Conservation (phyloP, 2,113 vertebrate species). For the Dermatemys mawii region DNA sequence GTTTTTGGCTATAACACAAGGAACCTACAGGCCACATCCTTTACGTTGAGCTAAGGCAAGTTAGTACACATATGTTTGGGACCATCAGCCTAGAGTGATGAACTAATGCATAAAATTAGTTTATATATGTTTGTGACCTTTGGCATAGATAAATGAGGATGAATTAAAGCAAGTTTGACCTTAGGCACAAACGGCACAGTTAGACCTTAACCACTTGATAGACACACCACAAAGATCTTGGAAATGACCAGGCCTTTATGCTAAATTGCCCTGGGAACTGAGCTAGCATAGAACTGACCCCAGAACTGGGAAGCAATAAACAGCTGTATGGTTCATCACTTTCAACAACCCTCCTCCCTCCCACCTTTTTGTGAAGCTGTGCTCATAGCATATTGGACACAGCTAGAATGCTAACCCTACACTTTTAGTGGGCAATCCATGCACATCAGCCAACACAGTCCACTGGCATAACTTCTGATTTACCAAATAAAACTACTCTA, state of each 20-base stretch:
- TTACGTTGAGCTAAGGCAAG: no score
- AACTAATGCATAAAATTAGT: no score
- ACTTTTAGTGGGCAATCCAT: conserved; percentile 12
- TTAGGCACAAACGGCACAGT: no score
- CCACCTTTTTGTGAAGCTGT: background rate
- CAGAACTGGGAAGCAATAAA: background rate
- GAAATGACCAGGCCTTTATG: background rate
- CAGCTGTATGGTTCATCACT: background rate
- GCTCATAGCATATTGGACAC: background rate
- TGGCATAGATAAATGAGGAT: no score
- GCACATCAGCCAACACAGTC: conserved; percentile 6
- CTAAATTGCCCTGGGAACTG: background rate
- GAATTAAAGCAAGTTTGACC: no score
- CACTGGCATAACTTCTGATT: conserved; percentile 49
- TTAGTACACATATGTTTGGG: no score
- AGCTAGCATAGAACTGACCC: background rate
- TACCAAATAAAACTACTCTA: conserved; percentile 34
- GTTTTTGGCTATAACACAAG: no score
- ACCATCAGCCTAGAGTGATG: no score
- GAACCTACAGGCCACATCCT: no score
- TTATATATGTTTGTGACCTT: no score
- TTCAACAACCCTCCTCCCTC: background rate
- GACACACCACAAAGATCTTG: no score
- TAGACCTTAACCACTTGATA: no score
- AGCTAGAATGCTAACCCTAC: conserved; percentile 11